A percentile compares a stretch with the other conserved stretches of the same genome.
Evolutionary conservation across 2,113 vertebrate genomes (phyloP).

Genomic region (Montifringilla adamsi): DNA sequence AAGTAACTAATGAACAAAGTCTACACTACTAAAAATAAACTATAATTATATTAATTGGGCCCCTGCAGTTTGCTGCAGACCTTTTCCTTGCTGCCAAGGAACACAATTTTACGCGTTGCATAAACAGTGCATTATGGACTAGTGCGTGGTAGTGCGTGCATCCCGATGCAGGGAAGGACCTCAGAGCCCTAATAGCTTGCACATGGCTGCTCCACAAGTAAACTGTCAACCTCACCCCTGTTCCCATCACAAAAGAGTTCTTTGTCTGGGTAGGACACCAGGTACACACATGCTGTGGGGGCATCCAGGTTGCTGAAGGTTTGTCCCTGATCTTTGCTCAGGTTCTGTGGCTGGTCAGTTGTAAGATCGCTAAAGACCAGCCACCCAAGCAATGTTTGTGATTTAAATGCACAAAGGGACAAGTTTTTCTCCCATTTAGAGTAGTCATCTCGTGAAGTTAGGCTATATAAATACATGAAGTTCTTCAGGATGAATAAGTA

Average conservation of each 20-base stretch:
- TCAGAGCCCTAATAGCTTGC: neutral
- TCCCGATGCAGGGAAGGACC: neutral
- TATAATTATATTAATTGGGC: slow-evolving; percentile 69
- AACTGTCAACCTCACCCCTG: neutral
- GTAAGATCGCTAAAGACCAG: neutral
- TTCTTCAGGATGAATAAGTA: neutral
- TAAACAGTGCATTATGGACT: slow-evolving; percentile 39
- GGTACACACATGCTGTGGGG: neutral
- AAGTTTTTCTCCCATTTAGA: neutral
- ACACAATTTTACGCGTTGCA: neutral
- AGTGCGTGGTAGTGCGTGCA: neutral
- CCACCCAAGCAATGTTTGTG: neutral
- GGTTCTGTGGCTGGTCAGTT: neutral
- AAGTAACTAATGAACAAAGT: slow-evolving; percentile 69
- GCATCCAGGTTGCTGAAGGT: neutral
- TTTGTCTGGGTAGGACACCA: neutral
- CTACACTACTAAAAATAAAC: slow-evolving; percentile 65
- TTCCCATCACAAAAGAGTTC: neutral
- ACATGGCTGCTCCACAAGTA: neutral
- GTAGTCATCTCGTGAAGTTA: neutral
- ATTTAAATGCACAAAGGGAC: neutral
- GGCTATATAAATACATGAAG: neutral
- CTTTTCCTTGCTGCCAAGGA: slow-evolving; percentile 52
- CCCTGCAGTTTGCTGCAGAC: slow-evolving; percentile 66
- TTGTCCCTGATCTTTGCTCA: neutral